Conservation (phyloP, 2,888 invertebrate genomes). For the Crepidodera aurea region DNA sequence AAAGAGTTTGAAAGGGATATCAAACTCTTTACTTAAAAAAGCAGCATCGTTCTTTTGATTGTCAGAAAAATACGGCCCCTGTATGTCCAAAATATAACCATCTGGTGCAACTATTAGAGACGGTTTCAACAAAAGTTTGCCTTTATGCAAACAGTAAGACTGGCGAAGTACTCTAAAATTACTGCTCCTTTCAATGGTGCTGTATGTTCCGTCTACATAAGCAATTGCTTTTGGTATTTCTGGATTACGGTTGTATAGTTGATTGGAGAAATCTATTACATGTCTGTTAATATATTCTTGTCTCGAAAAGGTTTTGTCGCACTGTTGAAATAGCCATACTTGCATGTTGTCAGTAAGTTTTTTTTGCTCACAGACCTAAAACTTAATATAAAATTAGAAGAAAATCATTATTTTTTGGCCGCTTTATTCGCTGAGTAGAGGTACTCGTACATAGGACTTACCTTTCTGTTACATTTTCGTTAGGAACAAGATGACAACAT, state of each 20-base stretch:
- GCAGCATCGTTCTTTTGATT: constrained; percentile 20
- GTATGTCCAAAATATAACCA: constrained; percentile 25
- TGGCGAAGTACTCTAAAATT: neutral
- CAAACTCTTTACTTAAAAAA: too few species aligned
- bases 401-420: too few species aligned
- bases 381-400: too few species aligned
- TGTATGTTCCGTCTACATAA: neutral
- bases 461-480: too few species aligned
- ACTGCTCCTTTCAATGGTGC: neutral
- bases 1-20: too few species aligned
- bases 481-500: too few species aligned
- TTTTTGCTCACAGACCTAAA: too few species aligned
- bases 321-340: too few species aligned
- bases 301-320: neutral
- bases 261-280: neutral
- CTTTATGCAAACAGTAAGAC: neutral
- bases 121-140: constrained; percentile 8
- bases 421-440: too few species aligned
- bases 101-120: constrained; percentile 16
- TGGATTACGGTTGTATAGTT: neutral
- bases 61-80: constrained; percentile 22
- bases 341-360: too few species aligned
- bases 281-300: neutral
- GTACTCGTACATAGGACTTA: too few species aligned
- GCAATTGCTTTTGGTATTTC: neutral